Base-by-base conservation (phyloP, 2,113 vertebrate genomes). In the Nycticryphes semicollaris region DNA sequence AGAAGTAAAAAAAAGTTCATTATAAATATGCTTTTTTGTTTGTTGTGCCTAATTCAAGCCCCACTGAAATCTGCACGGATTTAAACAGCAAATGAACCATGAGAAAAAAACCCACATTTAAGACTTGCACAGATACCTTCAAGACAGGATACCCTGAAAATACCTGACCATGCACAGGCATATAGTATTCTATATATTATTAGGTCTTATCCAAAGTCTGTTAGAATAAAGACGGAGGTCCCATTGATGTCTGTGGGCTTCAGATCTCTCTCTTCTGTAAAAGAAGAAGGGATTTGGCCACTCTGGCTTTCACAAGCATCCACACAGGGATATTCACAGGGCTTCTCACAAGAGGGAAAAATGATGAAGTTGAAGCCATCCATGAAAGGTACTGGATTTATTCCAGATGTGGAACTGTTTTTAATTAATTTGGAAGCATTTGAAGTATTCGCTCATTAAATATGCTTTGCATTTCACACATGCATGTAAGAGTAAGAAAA, bases 391-490 rank as follows among this genome's bases (percentile, higher is more conserved):
- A 89, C 37, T 96, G 94, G 89, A 96, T 97, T 94, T 93, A 73
- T 93, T 95, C 94, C 94, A 97, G 95, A 96, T 89, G 96, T 84
- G 86, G 70, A 92, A 79, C 81, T 93, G 95, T 7, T 94, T 95
- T 87, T 94, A 96, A 96, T 94, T 96, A 89, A 95, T 96, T 64
- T 96, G 88, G 94, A 96, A 95, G 75, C 73, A 97, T 91, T 39
- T 95, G 81, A 97, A 95, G 93, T 82, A 95, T 87, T 96, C 3
- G 5, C 48, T 97, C 84, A 95, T 95, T 96, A 95, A 96, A 95
- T 84, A 96, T 62, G 84, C 89, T 90, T 90, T 69, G 50, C 41
- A 59, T 94, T 93, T 96, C 78, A 88, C 79, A 95, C 84, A 69
- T 67, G n/a, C 47, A 81, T 4, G 11, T 83, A 78, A 84, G 47